phyloP scores from a whole-genome alignment of 2,797 vertebrate species.

The Centroberyx gerrardi region DNA sequence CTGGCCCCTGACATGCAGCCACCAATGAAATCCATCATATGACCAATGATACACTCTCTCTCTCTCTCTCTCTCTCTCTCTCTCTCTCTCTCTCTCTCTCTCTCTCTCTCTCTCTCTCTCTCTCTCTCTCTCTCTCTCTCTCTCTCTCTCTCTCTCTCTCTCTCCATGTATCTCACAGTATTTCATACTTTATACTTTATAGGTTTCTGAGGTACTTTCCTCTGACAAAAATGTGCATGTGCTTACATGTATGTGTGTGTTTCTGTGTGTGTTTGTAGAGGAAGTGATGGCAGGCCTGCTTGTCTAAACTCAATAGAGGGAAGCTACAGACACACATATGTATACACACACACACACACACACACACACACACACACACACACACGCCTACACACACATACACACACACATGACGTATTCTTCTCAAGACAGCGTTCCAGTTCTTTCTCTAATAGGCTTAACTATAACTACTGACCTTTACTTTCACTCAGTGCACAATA shows the following conservation, averaged over 20 bases:
- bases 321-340: background rate
- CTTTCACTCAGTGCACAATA: too few relatives aligned
- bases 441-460: background rate
- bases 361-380: too few relatives aligned
- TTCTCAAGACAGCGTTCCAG: background rate
- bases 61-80: background rate
- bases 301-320: constrained; percentile 13
- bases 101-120: too few relatives aligned
- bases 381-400: too few relatives aligned
- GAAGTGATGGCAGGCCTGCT: background rate
- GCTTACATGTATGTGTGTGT: background rate
- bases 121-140: background rate
- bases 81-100: background rate
- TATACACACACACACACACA: background rate
- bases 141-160: background rate
- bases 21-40: constrained; percentile 50
- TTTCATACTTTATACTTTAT: constrained; percentile 2
- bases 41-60: background rate
- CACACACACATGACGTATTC: too few relatives aligned
- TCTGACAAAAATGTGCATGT: background rate
- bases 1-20: constrained; percentile 26
- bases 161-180: background rate
- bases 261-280: background rate
- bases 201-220: constrained; percentile 5
- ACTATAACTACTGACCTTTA: background rate